Percentiles rank a stretch among this genome's conserved stretches.
phyloP scores from a whole-genome alignment of 2,888 invertebrate species.

The Ischnus inquisitorius region DNA sequence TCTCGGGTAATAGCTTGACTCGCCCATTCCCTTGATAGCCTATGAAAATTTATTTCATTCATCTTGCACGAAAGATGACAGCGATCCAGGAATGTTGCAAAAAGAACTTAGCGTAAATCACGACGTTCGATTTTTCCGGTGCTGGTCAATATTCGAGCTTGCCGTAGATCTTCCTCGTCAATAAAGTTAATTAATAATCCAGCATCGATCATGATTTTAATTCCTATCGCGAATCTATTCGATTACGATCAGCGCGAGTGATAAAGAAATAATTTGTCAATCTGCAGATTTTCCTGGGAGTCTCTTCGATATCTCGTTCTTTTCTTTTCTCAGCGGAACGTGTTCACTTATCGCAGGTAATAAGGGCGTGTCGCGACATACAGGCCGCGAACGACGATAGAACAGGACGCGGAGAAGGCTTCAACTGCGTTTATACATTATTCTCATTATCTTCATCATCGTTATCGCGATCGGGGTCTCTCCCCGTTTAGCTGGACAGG shows the following conservation, averaged over 20 bases:
- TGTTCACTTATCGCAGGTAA: slow-evolving; percentile 64
- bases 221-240: slow-evolving; percentile 6
- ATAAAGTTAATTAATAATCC: slow-evolving; percentile 25
- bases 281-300: slow-evolving; percentile 17
- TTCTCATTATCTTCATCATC: slow-evolving; percentile 74
- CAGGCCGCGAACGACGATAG: slow-evolving; percentile 37
- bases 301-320: slow-evolving; percentile 12
- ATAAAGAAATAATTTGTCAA: slow-evolving; percentile 63
- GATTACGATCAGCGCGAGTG: slow-evolving; percentile 46
- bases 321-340: slow-evolving; percentile 3
- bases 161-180: neutral
- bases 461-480: slow-evolving; percentile 66
- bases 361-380: slow-evolving; percentile 73
- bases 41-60: neutral
- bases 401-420: slow-evolving; percentile 41
- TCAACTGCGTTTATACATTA: slow-evolving; percentile 63
- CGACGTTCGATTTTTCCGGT: neutral
- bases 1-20: slow-evolving; percentile 18
- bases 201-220: slow-evolving; percentile 11
- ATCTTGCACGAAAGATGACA: neutral
- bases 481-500: slow-evolving; percentile 60
- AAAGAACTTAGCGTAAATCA: neutral
- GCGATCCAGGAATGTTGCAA: neutral
- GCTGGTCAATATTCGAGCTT: neutral
- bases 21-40: neutral